Conservation (phyloP, 2,888 invertebrate species). For the Iselma pallidipennis region DNA sequence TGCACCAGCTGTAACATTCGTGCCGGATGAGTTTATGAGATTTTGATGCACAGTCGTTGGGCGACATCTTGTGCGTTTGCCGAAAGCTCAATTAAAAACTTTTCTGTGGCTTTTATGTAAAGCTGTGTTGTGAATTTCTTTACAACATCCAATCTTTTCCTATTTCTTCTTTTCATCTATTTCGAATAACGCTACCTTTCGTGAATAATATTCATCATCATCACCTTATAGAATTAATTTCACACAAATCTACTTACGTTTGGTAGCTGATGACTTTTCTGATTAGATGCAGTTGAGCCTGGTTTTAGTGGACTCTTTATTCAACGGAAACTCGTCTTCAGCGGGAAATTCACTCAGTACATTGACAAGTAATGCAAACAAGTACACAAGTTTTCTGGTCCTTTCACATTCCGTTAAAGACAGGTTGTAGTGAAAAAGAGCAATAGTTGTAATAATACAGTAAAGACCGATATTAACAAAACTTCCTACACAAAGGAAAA, state of each 20-base stretch:
- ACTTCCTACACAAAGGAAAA: not conserved
- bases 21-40: slow-evolving; percentile 28
- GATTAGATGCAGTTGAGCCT: slow-evolving; percentile 5
- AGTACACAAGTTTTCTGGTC: no score
- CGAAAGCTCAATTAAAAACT: slow-evolving; percentile 28
- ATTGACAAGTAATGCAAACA: no score
- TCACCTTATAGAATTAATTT: no score
- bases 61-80: slow-evolving; percentile 20
- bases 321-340: no score
- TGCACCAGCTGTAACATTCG: slow-evolving; percentile 22
- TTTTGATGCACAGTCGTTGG: slow-evolving; percentile 24
- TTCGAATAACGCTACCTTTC: no score
- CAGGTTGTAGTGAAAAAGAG: not conserved
- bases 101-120: slow-evolving; percentile 15
- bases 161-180: slow-evolving; percentile 10
- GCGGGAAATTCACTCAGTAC: no score
- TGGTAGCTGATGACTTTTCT: slow-evolving; percentile 3
- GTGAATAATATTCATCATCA: no score
- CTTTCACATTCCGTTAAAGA: no score
- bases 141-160: not conserved
- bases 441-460: not conserved
- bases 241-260: slow-evolving; percentile 1
- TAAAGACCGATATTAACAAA: not conserved
- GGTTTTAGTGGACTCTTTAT: no score
- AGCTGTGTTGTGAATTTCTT: slow-evolving; percentile 2